Evolutionary conservation across 2,888 invertebrate species (phyloP).

Genomic region (Abrostola triplasia): DNA sequence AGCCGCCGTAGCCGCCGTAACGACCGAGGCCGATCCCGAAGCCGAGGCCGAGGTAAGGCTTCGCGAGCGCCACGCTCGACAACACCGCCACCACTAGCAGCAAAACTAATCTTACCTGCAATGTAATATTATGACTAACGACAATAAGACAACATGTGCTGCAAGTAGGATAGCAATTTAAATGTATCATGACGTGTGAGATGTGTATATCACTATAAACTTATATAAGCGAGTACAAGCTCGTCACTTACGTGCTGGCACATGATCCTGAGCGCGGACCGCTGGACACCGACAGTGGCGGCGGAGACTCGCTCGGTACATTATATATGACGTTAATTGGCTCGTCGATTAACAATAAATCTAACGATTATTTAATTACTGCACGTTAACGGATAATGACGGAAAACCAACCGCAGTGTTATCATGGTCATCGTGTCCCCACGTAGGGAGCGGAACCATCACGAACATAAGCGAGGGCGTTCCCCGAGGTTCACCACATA

Average conservation of each 20-base stretch:
- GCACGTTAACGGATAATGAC: constrained; percentile 34
- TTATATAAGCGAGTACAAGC: no score
- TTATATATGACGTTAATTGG: constrained; percentile 41
- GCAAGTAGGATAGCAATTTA: no score
- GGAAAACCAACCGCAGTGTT: constrained; percentile 34
- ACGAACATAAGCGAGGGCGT: no score
- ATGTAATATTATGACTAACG: constrained; percentile 2
- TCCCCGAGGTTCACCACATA: no score
- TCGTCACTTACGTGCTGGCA: constrained; percentile 35
- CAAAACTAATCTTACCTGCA: constrained; percentile 21
- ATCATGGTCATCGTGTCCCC: constrained; percentile 5
- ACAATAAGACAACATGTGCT: background rate
- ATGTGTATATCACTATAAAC: no score
- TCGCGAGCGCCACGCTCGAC: constrained; percentile 28
- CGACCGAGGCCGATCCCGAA: constrained; percentile 5
- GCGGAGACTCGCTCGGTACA: background rate
- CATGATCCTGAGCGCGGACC: constrained; percentile 17
- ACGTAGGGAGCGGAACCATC: background rate
- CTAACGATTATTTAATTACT: constrained; percentile 17
- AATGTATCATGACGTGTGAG: no score
- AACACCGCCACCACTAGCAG: constrained; percentile 21
- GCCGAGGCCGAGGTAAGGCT: constrained; percentile 22
- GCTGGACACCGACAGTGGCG: constrained; percentile 4
- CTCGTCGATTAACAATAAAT: constrained; percentile 5
- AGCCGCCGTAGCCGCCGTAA: constrained; percentile 1